phyloP scores from a whole-genome alignment of 2,797 vertebrate genomes.

The Acrocephalus scirpaceus region DNA sequence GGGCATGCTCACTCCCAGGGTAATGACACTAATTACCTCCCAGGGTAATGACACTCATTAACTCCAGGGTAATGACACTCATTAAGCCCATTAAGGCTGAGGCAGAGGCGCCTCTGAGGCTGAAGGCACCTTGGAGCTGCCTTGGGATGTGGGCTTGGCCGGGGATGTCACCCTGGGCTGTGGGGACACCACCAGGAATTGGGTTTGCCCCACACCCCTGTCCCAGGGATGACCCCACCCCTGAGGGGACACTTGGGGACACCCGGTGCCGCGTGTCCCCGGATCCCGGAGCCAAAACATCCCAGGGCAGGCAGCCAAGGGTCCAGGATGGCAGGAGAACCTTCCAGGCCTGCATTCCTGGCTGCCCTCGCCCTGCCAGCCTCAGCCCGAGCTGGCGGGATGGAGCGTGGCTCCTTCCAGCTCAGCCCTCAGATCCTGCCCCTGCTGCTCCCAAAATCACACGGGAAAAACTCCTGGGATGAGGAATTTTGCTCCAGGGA shows the following conservation, averaged over 20 bases:
- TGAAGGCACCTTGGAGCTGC: background rate
- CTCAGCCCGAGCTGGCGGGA: too few relatives aligned
- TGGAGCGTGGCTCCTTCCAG: too few relatives aligned
- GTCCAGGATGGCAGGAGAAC: background rate
- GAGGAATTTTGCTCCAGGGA: background rate
- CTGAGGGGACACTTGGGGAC: background rate
- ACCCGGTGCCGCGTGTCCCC: too few relatives aligned
- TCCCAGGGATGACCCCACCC: background rate
- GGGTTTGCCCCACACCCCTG: background rate
- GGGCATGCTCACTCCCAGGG: background rate
- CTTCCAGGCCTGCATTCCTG: background rate
- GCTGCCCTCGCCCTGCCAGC: too few relatives aligned
- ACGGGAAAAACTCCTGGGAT: background rate
- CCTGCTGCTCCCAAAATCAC: background rate
- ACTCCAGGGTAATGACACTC: background rate
- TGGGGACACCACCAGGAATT: background rate
- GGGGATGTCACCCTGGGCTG: fast-evolving
- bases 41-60: background rate
- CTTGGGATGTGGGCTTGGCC: background rate
- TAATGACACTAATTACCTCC: background rate
- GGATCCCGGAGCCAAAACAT: background rate
- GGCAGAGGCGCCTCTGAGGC: fast-evolving
- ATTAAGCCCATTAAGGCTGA: background rate
- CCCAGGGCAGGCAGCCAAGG: background rate
- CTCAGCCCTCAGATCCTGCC: too few relatives aligned